A percentile compares a stretch with the other conserved stretches of the same genome.
Conservation (phyloP, 2,888 invertebrate genomes). For the Drosophila antonietae region DNA sequence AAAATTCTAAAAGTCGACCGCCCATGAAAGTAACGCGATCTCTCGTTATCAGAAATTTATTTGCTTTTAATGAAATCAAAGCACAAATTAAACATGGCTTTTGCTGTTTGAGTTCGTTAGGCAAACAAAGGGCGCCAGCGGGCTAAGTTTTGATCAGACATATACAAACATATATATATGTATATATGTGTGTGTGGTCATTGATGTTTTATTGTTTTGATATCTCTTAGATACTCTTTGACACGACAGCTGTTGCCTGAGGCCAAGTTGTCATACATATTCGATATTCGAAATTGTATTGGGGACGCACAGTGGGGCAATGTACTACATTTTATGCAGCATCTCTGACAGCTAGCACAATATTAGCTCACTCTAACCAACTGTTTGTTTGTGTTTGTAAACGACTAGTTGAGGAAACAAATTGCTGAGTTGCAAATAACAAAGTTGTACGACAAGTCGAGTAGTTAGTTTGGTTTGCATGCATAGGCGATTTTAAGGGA, state of each 20-base stretch:
- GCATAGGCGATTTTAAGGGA: neutral
- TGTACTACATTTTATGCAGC: neutral
- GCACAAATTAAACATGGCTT: constrained; percentile 45
- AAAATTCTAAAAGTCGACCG: constrained; percentile 17
- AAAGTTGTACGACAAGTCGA: neutral
- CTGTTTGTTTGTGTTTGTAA: constrained; percentile 10
- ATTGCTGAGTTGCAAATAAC: constrained; percentile 7
- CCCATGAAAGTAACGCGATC: constrained; percentile 51
- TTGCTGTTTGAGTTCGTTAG: constrained; percentile 49
- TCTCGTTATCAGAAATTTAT: constrained; percentile 67
- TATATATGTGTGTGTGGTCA: constrained; percentile 41
- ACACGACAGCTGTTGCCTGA: constrained; percentile 45
- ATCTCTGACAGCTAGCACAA: constrained; percentile 17
- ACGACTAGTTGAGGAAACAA: constrained; percentile 10
- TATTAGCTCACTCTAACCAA: constrained; percentile 9
- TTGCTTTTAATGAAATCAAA: constrained; percentile 67
- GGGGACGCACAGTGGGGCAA: constrained; percentile 11
- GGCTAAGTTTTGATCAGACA: constrained; percentile 43
- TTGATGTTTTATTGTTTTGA: constrained; percentile 16
- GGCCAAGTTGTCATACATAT: constrained; percentile 32
- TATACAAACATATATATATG: neutral
- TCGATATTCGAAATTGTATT: constrained; percentile 28
- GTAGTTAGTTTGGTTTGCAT: neutral
- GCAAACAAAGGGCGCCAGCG: constrained; percentile 52
- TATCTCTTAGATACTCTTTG: constrained; percentile 19